Conservation (phyloP, 2,888 invertebrate genomes). For the Arctia plantaginis region DNA sequence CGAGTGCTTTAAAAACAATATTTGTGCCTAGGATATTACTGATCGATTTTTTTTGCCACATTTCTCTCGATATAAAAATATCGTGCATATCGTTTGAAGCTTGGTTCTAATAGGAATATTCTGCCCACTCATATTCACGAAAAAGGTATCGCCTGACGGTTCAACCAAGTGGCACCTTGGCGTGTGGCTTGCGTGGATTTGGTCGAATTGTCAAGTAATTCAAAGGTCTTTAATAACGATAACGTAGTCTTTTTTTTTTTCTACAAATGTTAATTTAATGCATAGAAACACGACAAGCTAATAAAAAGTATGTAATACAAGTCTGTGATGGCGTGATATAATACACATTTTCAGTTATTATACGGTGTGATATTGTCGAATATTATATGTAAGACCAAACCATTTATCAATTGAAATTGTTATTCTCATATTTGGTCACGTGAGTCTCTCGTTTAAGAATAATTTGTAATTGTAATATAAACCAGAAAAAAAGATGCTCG, state of each 20-base stretch:
- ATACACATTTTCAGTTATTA: background rate
- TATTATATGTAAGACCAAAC: background rate
- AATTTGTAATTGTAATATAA: constrained; percentile 35
- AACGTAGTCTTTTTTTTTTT: no score
- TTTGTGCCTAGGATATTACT: background rate
- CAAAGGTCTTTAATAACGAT: no score
- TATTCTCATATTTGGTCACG: background rate
- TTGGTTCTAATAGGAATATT: background rate
- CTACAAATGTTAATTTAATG: background rate
- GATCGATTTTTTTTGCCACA: background rate
- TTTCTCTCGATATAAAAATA: background rate
- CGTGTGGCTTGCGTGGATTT: no score
- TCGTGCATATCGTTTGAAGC: background rate
- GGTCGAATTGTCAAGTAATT: no score
- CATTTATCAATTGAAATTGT: background rate
- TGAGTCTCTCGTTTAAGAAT: constrained; percentile 33
- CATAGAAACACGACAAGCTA: background rate
- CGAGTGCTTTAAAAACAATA: background rate
- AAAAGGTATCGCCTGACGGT: background rate
- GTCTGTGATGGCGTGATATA: background rate
- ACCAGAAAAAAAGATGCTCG: constrained; percentile 26
- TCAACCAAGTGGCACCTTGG: no score
- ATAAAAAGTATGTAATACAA: background rate
- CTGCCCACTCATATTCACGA: background rate
- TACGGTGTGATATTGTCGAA: background rate